These are phyloP conservation scores for Dromas ardeola DNA, from an alignment of 2,113 vertebrate species.

Conservation along the genomic window DNA sequence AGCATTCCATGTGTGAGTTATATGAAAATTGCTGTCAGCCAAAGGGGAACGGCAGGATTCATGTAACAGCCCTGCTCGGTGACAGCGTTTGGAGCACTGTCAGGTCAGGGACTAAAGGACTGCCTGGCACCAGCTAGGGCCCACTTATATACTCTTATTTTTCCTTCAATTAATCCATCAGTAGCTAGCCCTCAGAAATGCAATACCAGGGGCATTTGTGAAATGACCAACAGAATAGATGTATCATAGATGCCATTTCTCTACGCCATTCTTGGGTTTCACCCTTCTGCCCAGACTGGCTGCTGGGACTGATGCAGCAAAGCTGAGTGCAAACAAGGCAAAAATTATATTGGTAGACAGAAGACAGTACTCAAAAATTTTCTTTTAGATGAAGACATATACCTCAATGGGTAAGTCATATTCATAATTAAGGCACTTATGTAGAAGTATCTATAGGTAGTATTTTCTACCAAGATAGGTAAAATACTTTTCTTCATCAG, in stretches of 20 bases:
- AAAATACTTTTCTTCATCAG: not conserved
- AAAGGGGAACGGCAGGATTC: not conserved
- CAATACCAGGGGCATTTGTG: not conserved
- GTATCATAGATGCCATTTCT: not conserved
- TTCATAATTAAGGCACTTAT: not conserved
- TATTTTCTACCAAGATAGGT: not conserved
- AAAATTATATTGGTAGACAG: not conserved
- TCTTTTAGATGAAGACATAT: not conserved
- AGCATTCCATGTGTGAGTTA: not conserved
- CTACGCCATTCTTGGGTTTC: not conserved
- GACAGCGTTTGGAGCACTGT: not conserved
- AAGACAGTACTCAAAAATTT: not conserved
- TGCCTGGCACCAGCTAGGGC: constrained; percentile 2
- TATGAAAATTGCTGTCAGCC: not conserved
- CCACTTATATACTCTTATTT: not conserved
- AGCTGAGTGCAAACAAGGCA: not conserved
- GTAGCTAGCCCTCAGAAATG: not conserved
- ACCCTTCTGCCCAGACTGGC: not conserved
- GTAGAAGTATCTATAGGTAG: not conserved
- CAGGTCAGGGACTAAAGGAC: not conserved
- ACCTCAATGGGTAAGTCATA: fast-evolving
- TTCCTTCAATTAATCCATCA: constrained; percentile 17
- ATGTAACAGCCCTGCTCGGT: not conserved
- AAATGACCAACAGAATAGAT: not conserved
- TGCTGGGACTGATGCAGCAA: not conserved